These are phyloP conservation scores for Cherax quadricarinatus DNA, from an alignment of 1,140 invertebrate species.

Conservation along the genomic window DNA sequence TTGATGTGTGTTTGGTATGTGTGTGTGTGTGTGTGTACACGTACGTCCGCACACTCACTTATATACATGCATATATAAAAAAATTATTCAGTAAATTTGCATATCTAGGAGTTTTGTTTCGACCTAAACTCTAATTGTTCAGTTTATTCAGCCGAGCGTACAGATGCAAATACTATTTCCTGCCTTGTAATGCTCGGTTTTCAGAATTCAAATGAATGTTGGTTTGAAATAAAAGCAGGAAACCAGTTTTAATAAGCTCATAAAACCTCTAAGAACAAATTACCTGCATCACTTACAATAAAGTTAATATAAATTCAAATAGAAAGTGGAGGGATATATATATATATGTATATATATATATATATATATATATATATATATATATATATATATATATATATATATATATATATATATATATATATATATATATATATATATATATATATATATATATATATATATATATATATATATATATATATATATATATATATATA, in stretches of 20 bases:
- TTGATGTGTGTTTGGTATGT: neutral
- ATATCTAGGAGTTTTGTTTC: slow-evolving; percentile 19
- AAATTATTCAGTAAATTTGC: neutral
- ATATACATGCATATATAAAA: slow-evolving; percentile 1
- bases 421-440: too few species aligned
- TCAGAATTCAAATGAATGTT: neutral
- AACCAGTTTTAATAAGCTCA: slow-evolving; percentile 18
- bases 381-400: neutral
- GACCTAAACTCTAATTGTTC: slow-evolving; percentile 18
- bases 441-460: too few species aligned
- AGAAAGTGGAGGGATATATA: neutral
- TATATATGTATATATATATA: neutral
- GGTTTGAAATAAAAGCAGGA: slow-evolving; percentile 16
- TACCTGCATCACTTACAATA: neutral
- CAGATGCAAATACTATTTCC: slow-evolving; percentile 15
- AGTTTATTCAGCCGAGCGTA: slow-evolving; percentile 14
- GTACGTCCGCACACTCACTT: neutral
- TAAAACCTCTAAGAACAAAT: slow-evolving; percentile 16
- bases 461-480: too few species aligned
- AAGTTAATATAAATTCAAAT: neutral
- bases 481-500: too few species aligned
- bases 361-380: slow-evolving; percentile 27
- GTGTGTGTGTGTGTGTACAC: neutral
- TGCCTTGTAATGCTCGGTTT: slow-evolving; percentile 2
- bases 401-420: too few species aligned